Conservation (phyloP, 2,113 vertebrate species). For the Protomyctophum bolini region DNA sequence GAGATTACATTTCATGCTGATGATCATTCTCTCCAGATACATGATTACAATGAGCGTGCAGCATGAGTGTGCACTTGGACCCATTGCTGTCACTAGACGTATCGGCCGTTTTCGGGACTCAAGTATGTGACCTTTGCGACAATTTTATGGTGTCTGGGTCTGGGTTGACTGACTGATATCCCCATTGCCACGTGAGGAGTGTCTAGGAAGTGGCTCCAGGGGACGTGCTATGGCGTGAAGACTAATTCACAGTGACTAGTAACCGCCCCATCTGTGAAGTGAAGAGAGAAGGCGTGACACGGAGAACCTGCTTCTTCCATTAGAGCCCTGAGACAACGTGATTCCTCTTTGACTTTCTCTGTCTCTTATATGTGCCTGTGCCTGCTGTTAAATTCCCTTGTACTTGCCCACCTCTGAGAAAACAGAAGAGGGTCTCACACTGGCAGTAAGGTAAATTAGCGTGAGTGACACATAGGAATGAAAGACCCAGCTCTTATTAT, state of each 20-base stretch:
- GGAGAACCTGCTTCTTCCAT: constrained; percentile 68
- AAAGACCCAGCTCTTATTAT: constrained; percentile 65
- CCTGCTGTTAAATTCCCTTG: constrained; percentile 46
- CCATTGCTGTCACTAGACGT: too few species aligned
- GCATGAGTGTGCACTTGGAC: too few species aligned
- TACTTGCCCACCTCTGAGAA: constrained; percentile 44
- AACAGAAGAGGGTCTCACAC: constrained; percentile 19
- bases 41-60: too few species aligned
- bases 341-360: constrained; percentile 37
- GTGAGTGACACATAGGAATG: constrained; percentile 49
- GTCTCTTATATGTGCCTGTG: background rate
- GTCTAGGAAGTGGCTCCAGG: constrained; percentile 30
- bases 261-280: constrained; percentile 68
- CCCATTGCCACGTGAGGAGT: constrained; percentile 33
- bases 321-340: constrained; percentile 58
- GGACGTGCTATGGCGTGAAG: constrained; percentile 34
- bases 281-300: constrained; percentile 64
- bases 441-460: constrained; percentile 58
- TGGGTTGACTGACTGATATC: constrained; percentile 27
- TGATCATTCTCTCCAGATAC: too few species aligned
- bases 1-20: background rate
- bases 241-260: constrained; percentile 51
- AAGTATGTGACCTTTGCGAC: too few species aligned
- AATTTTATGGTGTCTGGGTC: constrained; percentile 3
- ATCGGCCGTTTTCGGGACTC: too few species aligned